These are phyloP conservation scores for Macquaria ambigua DNA, from an alignment of 2,113 vertebrate species.

Conservation along the genomic window DNA sequence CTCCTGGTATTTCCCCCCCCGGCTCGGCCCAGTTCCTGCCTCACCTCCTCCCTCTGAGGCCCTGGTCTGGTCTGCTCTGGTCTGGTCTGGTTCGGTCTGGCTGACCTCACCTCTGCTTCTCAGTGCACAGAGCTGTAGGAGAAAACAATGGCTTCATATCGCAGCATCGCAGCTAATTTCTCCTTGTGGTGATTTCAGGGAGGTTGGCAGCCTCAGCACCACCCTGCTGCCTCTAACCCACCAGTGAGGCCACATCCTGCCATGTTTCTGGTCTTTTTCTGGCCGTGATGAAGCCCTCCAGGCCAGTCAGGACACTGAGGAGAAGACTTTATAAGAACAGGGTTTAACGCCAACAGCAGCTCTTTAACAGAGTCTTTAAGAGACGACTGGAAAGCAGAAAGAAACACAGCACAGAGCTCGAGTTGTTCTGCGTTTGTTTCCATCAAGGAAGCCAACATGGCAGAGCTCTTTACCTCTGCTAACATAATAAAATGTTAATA, in stretches of 20 bases:
- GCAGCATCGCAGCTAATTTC: not conserved
- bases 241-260: not conserved
- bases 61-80: not conserved
- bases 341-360: too few species aligned
- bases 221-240: not conserved
- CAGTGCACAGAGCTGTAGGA: not conserved
- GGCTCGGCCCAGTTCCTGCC: conserved; percentile 6
- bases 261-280: not conserved
- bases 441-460: too few species aligned
- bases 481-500: too few species aligned
- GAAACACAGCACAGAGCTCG: too few species aligned
- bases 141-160: conserved; percentile 20
- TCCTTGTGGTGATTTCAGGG: conserved; percentile 7
- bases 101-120: not conserved
- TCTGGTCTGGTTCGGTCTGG: not conserved
- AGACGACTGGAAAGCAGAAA: too few species aligned
- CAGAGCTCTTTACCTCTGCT: too few species aligned
- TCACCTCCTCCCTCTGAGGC: conserved; percentile 22
- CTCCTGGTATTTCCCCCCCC: conserved; percentile 65
- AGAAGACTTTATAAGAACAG: not conserved
- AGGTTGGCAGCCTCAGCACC: not conserved
- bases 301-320: not conserved
- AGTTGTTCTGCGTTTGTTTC: too few species aligned
- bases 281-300: not conserved
- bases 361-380: not conserved